Evolutionary conservation across 2,797 vertebrate species (phyloP).

Genomic region (Pseudochirops corinnae): DNA sequence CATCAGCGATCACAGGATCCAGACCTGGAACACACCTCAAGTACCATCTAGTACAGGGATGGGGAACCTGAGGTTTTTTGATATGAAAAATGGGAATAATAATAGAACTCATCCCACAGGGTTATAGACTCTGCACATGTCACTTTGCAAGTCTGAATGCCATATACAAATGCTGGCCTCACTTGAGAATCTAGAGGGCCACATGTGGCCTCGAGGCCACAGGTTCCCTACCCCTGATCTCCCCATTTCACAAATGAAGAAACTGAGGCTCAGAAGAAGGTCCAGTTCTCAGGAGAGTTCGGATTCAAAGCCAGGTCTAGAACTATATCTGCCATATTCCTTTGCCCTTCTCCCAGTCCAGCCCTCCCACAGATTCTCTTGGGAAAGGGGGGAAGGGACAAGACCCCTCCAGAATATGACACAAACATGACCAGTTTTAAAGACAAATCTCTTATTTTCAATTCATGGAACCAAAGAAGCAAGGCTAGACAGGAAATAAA

Average conservation of each 20-base stretch:
- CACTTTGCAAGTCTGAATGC: too few relatives aligned
- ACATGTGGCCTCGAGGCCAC: too few relatives aligned
- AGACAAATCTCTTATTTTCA: constrained; percentile 67
- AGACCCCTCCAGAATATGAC: constrained; percentile 40
- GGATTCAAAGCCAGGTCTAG: too few relatives aligned
- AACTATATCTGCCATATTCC: background rate
- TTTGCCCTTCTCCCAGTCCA: background rate
- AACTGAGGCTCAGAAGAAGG: background rate
- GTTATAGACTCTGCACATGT: too few relatives aligned
- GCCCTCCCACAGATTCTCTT: background rate
- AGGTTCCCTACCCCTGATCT: background rate
- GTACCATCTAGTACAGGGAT: too few relatives aligned
- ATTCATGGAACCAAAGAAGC: constrained; percentile 29
- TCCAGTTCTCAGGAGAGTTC: background rate
- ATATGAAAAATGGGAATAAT: too few relatives aligned
- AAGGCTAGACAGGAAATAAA: background rate
- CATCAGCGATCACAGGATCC: too few relatives aligned
- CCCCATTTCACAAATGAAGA: background rate
- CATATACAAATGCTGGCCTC: too few relatives aligned
- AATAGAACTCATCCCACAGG: too few relatives aligned
- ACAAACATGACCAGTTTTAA: constrained; percentile 70
- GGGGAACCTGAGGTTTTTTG: too few relatives aligned
- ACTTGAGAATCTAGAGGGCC: too few relatives aligned
- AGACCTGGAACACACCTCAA: background rate
- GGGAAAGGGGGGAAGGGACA: background rate